Base-by-base conservation (phyloP, 2,888 invertebrate species). In the Dasypolia templi region DNA sequence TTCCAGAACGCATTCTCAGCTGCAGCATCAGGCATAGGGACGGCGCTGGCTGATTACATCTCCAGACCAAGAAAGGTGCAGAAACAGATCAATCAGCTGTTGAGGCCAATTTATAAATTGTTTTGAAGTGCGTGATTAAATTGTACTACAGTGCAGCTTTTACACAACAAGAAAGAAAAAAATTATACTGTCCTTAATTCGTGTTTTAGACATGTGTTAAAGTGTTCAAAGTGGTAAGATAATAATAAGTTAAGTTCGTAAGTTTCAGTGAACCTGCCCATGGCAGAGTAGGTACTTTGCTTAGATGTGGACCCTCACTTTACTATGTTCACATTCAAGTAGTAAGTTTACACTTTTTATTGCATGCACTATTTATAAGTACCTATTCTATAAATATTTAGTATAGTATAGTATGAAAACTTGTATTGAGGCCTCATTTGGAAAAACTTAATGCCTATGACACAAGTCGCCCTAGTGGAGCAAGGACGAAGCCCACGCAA, bases 1-100 rank as follows among this genome's bases (percentile, higher is more conserved):
- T 87, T 95, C 55, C 93, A 94, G 77, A 91, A 90, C 61, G 93
- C 90, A 0, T 91, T 95, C 3, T 93, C 94, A 0, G 92, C 95
- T 0, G 95, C 96, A 14, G 96, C 96, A 0, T 96, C 97, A 68
- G 96, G 96, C n/a, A 92, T 97, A 17, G 97, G 97, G 49, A 92
- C 94, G 9, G 96, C 96, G 2, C 89, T 97, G 11, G 96, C 96
- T 26, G 96, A 96, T 81, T 92, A 94, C 90, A 89, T 95, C 56
- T 82, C 91, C 82, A 90, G 93, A 63, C 95, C 95, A 2, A 92
- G 90, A 79, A 94, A 93, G 82, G 91, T 92, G 0, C 94, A 95
- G 78, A 93, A 91, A 63, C 91, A 95, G 75, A 91, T 95, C 65
- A 94, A 94, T 78, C 92, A 93, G 86, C 83, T 95, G 7, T 85